Conservation (phyloP, 2,113 vertebrate genomes). For the Hyla sarda region DNA sequence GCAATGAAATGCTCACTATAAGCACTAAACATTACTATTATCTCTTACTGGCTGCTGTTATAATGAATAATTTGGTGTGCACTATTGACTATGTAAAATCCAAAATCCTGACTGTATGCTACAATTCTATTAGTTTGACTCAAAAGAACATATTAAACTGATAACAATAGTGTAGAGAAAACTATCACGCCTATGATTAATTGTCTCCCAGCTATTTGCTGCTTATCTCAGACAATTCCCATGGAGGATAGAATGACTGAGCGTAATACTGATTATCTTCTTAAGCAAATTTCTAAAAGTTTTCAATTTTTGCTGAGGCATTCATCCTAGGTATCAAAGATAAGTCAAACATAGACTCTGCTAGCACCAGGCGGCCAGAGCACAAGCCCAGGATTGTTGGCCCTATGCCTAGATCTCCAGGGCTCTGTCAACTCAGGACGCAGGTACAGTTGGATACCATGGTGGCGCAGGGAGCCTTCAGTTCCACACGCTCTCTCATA, state of each 20-base stretch:
- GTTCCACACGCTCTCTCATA: too few species aligned
- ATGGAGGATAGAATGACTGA: neutral
- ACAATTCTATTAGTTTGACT: neutral
- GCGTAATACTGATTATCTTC: neutral
- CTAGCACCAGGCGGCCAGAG: too few species aligned
- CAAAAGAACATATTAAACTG: conserved; percentile 1
- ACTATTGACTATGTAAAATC: neutral
- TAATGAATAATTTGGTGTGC: neutral
- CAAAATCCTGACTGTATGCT: neutral
- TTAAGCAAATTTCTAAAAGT: neutral
- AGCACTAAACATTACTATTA: neutral
- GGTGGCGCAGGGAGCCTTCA: too few species aligned
- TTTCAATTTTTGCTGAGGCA: neutral
- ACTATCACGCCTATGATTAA: conserved; percentile 1
- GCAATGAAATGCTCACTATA: too few species aligned
- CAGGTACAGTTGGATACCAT: too few species aligned
- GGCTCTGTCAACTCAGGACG: too few species aligned
- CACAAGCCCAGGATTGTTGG: too few species aligned
- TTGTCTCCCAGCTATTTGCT: neutral
- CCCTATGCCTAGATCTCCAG: too few species aligned
- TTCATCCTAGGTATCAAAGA: neutral
- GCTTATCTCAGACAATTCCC: neutral
- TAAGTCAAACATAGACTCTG: neutral
- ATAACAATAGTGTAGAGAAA: conserved; percentile 13
- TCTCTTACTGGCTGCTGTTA: neutral